phyloP scores from a whole-genome alignment of 2,113 vertebrate genomes.

The Megaleporinus macrocephalus region DNA sequence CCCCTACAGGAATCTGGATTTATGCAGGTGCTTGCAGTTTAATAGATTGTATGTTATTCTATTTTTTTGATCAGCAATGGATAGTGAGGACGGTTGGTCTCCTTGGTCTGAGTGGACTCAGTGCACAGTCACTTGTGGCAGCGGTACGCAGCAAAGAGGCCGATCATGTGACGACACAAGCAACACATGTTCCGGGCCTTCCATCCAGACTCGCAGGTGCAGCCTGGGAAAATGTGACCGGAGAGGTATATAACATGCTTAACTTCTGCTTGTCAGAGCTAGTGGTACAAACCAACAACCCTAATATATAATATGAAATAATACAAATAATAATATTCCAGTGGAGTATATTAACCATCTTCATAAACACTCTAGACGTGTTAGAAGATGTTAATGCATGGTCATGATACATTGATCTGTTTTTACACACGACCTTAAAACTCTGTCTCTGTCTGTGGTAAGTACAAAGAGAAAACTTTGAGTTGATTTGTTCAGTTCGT shows the following conservation, averaged over 20 bases:
- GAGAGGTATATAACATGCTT: slow-evolving; percentile 79
- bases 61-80: slow-evolving; percentile 66
- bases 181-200: slow-evolving; percentile 86
- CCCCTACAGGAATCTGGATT: neutral
- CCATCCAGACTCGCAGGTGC: slow-evolving; percentile 93
- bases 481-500: slow-evolving; percentile 75
- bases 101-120: slow-evolving; percentile 97
- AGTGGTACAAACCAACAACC: neutral
- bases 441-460: neutral
- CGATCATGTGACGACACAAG: slow-evolving; percentile 90
- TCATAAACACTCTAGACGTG: too few species aligned
- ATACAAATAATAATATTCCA: too few species aligned
- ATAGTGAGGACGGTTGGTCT: slow-evolving; percentile 90
- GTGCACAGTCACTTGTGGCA: slow-evolving; percentile 90
- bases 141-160: slow-evolving; percentile 92
- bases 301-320: too few species aligned
- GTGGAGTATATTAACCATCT: too few species aligned
- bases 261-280: slow-evolving; percentile 10
- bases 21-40: neutral
- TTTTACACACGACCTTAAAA: neutral
- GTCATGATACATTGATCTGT: too few species aligned
- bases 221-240: slow-evolving; percentile 87
- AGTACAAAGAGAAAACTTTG: neutral
- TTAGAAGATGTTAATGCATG: too few species aligned
- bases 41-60: neutral